Evolutionary conservation across 2,797 vertebrate species (phyloP).

Genomic region (Myripristis jacobus): DNA sequence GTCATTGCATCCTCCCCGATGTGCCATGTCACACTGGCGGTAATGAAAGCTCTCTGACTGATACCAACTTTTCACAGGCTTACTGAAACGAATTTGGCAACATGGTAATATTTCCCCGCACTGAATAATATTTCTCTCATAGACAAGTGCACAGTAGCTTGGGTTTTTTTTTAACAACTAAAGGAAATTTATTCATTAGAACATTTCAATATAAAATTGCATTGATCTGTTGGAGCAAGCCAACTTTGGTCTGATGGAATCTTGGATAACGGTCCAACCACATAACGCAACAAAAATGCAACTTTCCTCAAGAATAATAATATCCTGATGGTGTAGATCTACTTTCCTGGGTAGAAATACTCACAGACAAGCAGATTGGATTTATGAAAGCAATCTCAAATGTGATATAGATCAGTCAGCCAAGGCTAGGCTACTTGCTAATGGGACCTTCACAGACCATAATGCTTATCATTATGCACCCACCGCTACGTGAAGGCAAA

Average conservation of each 20-base stretch:
- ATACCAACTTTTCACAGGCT: constrained; percentile 44
- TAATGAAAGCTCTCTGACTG: constrained; percentile 47
- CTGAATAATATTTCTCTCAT: constrained; percentile 29
- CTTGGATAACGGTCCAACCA: constrained; percentile 45
- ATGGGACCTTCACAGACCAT: constrained; percentile 38
- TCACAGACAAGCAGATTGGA: constrained; percentile 21
- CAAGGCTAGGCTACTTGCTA: constrained; percentile 24
- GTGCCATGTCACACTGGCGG: constrained; percentile 26
- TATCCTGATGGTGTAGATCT: constrained; percentile 5
- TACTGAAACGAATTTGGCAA: constrained; percentile 9
- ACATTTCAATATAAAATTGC: constrained; percentile 52
- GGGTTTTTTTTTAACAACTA: constrained; percentile 14
- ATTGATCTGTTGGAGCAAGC: constrained; percentile 55
- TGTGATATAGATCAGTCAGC: constrained; percentile 41
- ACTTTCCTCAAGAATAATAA: constrained; percentile 46
- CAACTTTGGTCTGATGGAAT: constrained; percentile 46
- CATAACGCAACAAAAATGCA: constrained; percentile 46
- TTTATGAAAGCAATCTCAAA: constrained; percentile 31
- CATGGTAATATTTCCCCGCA: constrained; percentile 25
- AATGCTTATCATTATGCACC: constrained; percentile 5
- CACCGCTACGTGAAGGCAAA: not conserved
- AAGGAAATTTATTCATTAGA: constrained; percentile 58
- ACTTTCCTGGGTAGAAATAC: constrained; percentile 21
- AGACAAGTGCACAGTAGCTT: not conserved
- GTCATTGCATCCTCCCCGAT: constrained; percentile 24